Base-by-base conservation (phyloP, 2,113 vertebrate species). In the Sylvietta virens region DNA sequence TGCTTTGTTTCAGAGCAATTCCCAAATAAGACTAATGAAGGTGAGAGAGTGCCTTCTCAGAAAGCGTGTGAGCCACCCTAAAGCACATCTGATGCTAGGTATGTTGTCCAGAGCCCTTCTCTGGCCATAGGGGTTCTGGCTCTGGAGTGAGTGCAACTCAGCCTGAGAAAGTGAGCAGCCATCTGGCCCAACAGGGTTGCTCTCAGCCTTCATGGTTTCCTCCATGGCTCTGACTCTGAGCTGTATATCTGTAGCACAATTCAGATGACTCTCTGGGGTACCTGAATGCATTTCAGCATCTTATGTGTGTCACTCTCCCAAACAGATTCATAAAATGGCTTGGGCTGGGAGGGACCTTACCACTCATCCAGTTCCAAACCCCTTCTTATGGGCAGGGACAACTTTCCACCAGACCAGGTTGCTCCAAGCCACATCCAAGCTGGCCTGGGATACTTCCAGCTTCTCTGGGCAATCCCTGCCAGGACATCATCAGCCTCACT, bases 11-110 rank as follows among this genome's bases (percentile, higher is more conserved):
- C 7, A 1, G 76, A 86, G 57, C 64, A 44, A 27, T 21, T 51
- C 44, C 64, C 51, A 62, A 77, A 60, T 57, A 47, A 81, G 53
- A 77, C 35, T 51, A 45, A 84, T 24, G 70, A 66, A 92, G 79
- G 71, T 47, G 88, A 70, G 64, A 71, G 39, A 18, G 0, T 51
- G 67, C 35, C 44, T 87, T 57, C 58, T 35, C 2, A 0, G 76
- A 51, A 83, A 45, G 69, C 0, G 0, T 9, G 56, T 16, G 39
- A 73, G 66, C 37, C 28, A n/a, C 44, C 27, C 73, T 10, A 7
- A 7, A 14, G 81, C 8, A 47, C 3, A 1, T 56, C 57, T 5
- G 7, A 30, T 0, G 0, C 15, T 1, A 9, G 56, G 50, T 80
- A 17, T 23, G 5, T 4, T 1, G 7, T 23, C 14, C 3, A 24